Evolutionary conservation across 2,797 vertebrate species (phyloP).

Genomic region (Astyanax mexicanus): DNA sequence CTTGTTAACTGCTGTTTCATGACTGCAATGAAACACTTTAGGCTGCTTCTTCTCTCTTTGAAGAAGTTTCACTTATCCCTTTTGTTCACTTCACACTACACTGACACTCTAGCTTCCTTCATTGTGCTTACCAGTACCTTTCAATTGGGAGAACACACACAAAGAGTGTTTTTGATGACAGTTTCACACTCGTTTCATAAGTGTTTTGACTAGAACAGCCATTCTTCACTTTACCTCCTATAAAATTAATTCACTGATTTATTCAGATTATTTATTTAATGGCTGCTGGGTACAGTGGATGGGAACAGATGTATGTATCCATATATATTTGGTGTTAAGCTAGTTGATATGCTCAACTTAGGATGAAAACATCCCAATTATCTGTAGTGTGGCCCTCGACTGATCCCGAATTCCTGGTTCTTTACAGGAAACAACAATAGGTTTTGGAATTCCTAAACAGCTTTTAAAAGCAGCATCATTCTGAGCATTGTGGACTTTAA

Average conservation of each 20-base stretch:
- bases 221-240: background rate
- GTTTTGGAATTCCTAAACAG: conserved; percentile 14
- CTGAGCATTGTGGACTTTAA: background rate
- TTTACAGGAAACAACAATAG: conserved; percentile 3
- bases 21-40: conserved; percentile 17
- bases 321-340: background rate
- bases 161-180: conserved; percentile 13
- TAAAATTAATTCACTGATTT: conserved; percentile 5
- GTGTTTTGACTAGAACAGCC: background rate
- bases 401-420: conserved; percentile 13
- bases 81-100: conserved; percentile 45
- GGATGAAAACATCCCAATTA: conserved; percentile 21
- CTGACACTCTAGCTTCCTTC: conserved; percentile 32
- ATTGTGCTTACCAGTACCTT: conserved; percentile 31
- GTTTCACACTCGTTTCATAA: conserved; percentile 18
- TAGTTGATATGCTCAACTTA: conserved; percentile 13
- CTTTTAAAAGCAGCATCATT: conserved; percentile 23
- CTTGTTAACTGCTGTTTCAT: conserved; percentile 20
- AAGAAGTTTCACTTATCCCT: conserved; percentile 11
- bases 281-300: background rate
- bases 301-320: background rate
- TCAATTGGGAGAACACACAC: conserved; percentile 22
- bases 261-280: background rate
- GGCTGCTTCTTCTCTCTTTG: conserved; percentile 1
- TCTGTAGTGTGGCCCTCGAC: background rate